These are phyloP conservation scores for Bembecia ichneumoniformis DNA, from an alignment of 2,888 invertebrate species.

Conservation along the genomic window DNA sequence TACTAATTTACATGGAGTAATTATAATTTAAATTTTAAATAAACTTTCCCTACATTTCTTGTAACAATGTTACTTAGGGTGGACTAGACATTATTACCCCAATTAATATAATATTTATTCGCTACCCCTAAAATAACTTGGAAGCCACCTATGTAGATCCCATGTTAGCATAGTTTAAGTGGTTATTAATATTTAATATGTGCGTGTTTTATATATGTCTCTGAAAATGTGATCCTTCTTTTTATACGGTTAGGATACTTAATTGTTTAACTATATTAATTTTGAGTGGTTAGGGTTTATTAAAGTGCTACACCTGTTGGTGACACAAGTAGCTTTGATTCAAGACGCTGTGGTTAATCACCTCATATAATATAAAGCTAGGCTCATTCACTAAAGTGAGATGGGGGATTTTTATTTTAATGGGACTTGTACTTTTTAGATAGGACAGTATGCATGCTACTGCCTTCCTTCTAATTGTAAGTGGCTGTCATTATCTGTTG, in stretches of 20 bases:
- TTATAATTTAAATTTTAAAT: constrained; percentile 37
- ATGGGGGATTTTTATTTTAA: too few relatives aligned
- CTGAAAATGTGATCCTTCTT: background rate
- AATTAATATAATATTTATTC: constrained; percentile 30
- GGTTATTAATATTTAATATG: background rate
- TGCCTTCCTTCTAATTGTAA: too few relatives aligned
- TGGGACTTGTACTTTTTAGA: too few relatives aligned
- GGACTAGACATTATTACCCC: constrained; percentile 9
- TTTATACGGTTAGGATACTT: background rate
- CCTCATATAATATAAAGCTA: too few relatives aligned
- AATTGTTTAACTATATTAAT: too few relatives aligned
- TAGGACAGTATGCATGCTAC: too few relatives aligned
- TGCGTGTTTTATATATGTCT: background rate
- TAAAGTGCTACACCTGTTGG: too few relatives aligned
- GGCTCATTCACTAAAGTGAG: too few relatives aligned
- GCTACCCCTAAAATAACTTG: constrained; percentile 1
- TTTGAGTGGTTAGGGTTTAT: too few relatives aligned
- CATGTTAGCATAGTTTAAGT: background rate
- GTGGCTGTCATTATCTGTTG: too few relatives aligned
- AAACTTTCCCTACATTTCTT: constrained; percentile 11
- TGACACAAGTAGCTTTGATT: too few relatives aligned
- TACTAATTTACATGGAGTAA: constrained; percentile 11
- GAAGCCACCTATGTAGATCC: background rate
- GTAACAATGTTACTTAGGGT: background rate
- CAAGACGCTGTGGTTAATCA: too few relatives aligned